Base-by-base conservation (phyloP, 2,888 invertebrate species). In the Periphyllus acericola region DNA sequence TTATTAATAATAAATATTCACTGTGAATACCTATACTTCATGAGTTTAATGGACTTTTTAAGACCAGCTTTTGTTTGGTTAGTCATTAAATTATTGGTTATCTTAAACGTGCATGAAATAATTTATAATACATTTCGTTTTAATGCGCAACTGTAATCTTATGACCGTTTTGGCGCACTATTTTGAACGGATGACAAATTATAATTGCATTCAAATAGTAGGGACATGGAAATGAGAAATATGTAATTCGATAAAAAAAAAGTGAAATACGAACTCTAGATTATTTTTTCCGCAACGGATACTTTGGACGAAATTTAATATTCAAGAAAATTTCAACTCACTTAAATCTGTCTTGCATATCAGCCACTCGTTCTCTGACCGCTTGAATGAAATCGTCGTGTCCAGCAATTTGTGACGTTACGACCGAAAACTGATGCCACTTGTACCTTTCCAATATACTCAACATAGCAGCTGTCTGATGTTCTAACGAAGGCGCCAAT, bases 351-450 rank as follows among this genome's bases (percentile, higher is more conserved):
- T 92, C 94, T 93, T 96, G 96, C 93, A 96, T 95, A 90, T 95
- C 96, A 89, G 95, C 94, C 89, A 97, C 96, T 90, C 96, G 93
- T 92, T 97, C 97, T 89, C 97, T 93, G 89, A 98, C 96, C 84
- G 98, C 97, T 92, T 98, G 97, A 90, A 98, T 96, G 92, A 98
- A 98, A 92, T 98, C 98, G 91, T 97, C 97, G 92, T 98, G 97
- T 4, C 98, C 98, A 89, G 98, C 97, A 90, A 98, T 97, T 91
- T 96, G 96, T 89, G 97, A 97, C 80, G 97, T 97, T 89, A 98
- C 97, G 90, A 98, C 96, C 90, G 97, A 96, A 92, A 98, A 98
- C 92, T 97, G 96, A 91, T 97, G 97, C 98, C 98, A 98, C 92
- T 97, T 97, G 93, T 99, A 99, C 90, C 98, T 94, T 92, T 96